Evolutionary conservation across 2,113 vertebrate genomes (phyloP).

Genomic region (Melanostigma gelatinosum): DNA sequence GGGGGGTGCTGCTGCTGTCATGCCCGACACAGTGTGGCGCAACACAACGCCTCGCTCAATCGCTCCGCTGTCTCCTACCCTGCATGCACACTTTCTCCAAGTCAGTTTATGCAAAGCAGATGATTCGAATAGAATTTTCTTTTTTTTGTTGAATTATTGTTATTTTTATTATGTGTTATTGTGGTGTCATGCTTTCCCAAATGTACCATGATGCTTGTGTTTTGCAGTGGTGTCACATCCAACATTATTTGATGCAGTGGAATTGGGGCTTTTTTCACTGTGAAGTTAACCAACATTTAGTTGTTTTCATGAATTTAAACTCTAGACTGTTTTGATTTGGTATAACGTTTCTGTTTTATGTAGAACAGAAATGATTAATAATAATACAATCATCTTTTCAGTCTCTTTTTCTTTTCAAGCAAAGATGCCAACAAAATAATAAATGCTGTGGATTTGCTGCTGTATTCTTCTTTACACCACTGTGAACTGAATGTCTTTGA

Average conservation of each 20-base stretch:
- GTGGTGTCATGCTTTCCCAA: slow-evolving; percentile 2
- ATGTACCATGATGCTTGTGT: slow-evolving; percentile 20
- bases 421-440: background rate
- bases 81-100: slow-evolving; percentile 21
- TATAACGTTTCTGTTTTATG: background rate
- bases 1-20: slow-evolving; percentile 48
- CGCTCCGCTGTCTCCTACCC: slow-evolving; percentile 26
- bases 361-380: background rate
- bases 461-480: background rate
- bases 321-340: background rate
- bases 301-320: background rate
- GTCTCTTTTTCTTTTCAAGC: background rate
- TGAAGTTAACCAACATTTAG: background rate
- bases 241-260: background rate
- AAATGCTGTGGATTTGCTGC: background rate
- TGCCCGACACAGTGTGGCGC: background rate
- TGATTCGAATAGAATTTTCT: slow-evolving; percentile 1
- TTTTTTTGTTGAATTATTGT: background rate
- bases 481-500: background rate
- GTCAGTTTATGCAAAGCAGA: slow-evolving; percentile 24
- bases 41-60: slow-evolving; percentile 45
- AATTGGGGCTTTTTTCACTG: background rate
- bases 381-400: background rate
- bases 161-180: slow-evolving; percentile 20
- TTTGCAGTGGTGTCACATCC: slow-evolving; percentile 3